Base-by-base conservation (phyloP, 1,140 invertebrate genomes). In the Drosophila kanapiae region DNA sequence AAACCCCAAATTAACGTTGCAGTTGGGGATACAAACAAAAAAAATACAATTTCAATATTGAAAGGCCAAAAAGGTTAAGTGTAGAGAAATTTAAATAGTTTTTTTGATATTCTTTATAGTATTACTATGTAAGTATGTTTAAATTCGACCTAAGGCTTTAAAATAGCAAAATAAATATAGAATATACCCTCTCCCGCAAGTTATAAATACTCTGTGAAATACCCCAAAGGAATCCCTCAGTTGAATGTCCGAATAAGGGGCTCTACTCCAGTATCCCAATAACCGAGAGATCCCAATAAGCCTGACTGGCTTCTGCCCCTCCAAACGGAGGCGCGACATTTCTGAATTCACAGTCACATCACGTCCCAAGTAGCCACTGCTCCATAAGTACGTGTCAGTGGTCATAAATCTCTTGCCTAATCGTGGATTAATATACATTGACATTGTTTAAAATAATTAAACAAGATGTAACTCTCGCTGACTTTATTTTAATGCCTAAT, bases 291-390 rank as follows among this genome's bases (percentile, higher is more conserved):
- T 37, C 33, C 7, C 33, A 68, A 31, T 16, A 11, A 38, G 27
- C 67, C 23, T 23, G 23, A 23, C 23, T 23, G 23, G 23, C 23
- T 23, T 23, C 23, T 2, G 23, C 3, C 23, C 23, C 37, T 31
- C 37, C 13, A 42, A 33, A 37, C 7, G 37, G 42, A 58, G 67
- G 54, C 69, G 18, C 53, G 61, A 67, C 49, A 60, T 40, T 47
- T 29, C 56, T 60, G 51, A 43, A 76, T 63, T 69, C 23, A 33
- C 58, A 87, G 49, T 70, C 59, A 33, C 49, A 53, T 80, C 84
- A 86, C 84, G 84, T 86, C 11, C 18, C 60, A 42, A 4, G 45
- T 63, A 60, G 49, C 62, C 14, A 33, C 65, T 64, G 74, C 6
- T 40, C 29, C 57, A 16, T 47, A 51, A 75, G 58, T 47, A 47